Evolutionary conservation across 2,888 invertebrate species (phyloP), one percentile per base, ranked within the genome.

Genomic region (Aphodius granarius): DNA sequence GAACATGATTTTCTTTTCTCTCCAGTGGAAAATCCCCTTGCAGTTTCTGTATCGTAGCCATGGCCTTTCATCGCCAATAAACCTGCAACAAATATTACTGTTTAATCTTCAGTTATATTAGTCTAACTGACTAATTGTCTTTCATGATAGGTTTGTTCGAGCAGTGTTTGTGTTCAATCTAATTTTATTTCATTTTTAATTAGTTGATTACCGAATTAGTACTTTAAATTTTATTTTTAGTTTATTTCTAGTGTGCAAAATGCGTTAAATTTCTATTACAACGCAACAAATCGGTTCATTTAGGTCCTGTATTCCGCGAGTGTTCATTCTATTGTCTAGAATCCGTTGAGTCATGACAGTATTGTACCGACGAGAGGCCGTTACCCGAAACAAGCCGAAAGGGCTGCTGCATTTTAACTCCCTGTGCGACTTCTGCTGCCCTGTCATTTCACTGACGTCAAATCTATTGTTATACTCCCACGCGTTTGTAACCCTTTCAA

Each of bases 391-490:
- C 16, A 68, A 19, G 21, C 15, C 21, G 63, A n/a, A 43, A 19
- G 73, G 73, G 73, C 15, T 73, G 74, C 17, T 63, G 22, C 22
- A 65, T 16, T 22, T 3, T 64, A 63, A 70, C 70, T 70, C 78
- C 77, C 76, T 75, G 76, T 73, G 6, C 63, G 64, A 66, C 70
- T 77, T 77, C 73, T 81, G 81, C 72, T 78, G 63, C 74, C 81
- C 81, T 81, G 78, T 68, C 79, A 77, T 76, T 76, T 66, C 72
- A 77, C 79, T 81, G 79, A 80, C 80, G 81, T 81, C 79, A 80
- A 78, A 86, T 86, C 88, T 88, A 89, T 89, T 89, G 89, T 89
- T 89, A 88, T 88, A 89, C 89, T 88, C 89, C 89, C 89, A 89
- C 89, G 89, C 89, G 88, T 86, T 88, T 43, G 43, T 43, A 43